Conservation (phyloP, 2,797 vertebrate species). For the Enteromius anoplus region DNA sequence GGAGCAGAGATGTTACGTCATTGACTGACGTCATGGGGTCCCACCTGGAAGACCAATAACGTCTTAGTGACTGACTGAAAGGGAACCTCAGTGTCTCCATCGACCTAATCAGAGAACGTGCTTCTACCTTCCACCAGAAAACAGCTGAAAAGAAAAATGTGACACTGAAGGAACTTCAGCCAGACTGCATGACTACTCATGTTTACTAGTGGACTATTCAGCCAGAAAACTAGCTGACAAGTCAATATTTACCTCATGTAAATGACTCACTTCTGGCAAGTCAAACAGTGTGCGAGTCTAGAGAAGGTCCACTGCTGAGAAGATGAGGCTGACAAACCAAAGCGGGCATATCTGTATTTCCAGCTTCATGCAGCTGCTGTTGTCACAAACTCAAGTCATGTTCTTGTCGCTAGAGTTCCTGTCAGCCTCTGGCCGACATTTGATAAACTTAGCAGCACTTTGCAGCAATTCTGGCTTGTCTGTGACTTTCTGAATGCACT, state of each 20-base stretch:
- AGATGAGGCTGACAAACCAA: not conserved
- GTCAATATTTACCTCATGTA: conserved; percentile 26
- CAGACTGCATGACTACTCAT: not conserved
- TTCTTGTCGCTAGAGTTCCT: not conserved
- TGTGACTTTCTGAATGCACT: not conserved
- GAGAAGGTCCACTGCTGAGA: not conserved
- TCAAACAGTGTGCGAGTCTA: not conserved
- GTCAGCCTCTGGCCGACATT: not conserved
- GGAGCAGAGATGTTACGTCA: too few relatives aligned
- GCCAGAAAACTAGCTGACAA: conserved; percentile 8
- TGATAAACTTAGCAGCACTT: not conserved
- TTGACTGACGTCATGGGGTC: too few relatives aligned
- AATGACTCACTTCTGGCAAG: conserved; percentile 11
- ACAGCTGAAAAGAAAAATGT: not conserved
- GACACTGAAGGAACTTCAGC: not conserved
- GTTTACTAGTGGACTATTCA: conserved; percentile 2
- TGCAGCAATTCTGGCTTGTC: not conserved
- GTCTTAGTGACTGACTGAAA: too few relatives aligned
- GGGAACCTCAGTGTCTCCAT: not conserved
- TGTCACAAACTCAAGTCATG: conserved; percentile 16
- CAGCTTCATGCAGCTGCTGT: conserved; percentile 12
- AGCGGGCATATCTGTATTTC: not conserved
- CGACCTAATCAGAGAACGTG: not conserved
- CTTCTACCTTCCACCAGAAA: not conserved
- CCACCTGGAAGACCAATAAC: too few relatives aligned